Evolutionary conservation across 2,888 invertebrate species (phyloP).

Genomic region (Eulithis prunata): DNA sequence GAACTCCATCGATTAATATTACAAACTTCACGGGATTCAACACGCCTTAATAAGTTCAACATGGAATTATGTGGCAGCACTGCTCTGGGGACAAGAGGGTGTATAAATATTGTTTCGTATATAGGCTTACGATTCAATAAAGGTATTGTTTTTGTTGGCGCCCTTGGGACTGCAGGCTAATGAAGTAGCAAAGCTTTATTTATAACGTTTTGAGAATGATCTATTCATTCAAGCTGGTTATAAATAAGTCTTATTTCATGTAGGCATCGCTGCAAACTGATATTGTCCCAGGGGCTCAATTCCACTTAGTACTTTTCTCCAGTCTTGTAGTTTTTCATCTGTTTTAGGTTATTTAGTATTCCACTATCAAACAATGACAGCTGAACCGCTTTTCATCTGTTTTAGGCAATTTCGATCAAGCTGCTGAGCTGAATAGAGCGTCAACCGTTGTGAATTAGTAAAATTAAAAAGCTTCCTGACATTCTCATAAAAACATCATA

Average conservation of each 20-base stretch:
- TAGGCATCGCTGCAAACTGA: background rate
- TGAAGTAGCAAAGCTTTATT: slow-evolving; percentile 13
- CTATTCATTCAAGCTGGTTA: background rate
- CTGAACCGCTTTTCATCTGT: too few relatives aligned
- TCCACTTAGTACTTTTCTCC: too few relatives aligned
- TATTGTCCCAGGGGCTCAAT: background rate
- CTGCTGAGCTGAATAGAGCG: too few relatives aligned
- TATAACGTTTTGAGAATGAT: slow-evolving; percentile 10
- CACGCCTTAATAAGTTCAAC: slow-evolving; percentile 59
- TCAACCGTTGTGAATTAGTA: too few relatives aligned
- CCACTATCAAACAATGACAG: too few relatives aligned
- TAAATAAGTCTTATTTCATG: background rate
- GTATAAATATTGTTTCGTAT: slow-evolving; percentile 60
- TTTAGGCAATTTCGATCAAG: too few relatives aligned
- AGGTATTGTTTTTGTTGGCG: slow-evolving; percentile 56
- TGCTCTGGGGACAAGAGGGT: slow-evolving; percentile 43
- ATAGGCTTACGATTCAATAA: slow-evolving; percentile 58
- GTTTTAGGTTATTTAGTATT: too few relatives aligned
- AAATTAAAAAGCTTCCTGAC: background rate
- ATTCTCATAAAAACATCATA: background rate
- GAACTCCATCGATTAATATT: slow-evolving; percentile 65
- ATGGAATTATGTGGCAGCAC: slow-evolving; percentile 59
- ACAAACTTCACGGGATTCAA: slow-evolving; percentile 58
- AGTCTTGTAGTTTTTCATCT: too few relatives aligned
- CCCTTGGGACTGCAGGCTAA: slow-evolving; percentile 44